Base-by-base conservation (phyloP, 2,113 vertebrate species). In the Chaetura pelagica region DNA sequence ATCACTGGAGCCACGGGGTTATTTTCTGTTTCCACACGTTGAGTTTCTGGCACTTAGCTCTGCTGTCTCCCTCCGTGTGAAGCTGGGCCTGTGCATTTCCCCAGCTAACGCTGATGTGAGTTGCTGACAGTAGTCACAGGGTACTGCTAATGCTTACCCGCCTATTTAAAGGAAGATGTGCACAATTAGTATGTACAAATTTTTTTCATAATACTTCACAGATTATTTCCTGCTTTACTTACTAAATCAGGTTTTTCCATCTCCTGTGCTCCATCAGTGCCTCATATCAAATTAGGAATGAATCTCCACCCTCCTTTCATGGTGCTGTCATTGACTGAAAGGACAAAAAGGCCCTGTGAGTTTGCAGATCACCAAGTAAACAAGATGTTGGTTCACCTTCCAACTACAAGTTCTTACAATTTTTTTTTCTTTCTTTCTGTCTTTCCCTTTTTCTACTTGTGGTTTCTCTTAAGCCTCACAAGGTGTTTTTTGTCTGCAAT, bases 201-300 rank as follows among this genome's bases (percentile, higher is more conserved):
- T 74, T 78, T 44, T n/a, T 78, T 79, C 0, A 0, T 40, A 52
- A n/a, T 63, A 34, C 27, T 67, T 85, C 48, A 68, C 0, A 15
- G 42, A 51, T 88, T 88, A 59, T 90, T 93, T 93, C 64, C 86
- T 90, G 52, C 91, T 87, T 86, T 74, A 23, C 55, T 77, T 62
- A 42, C 64, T 55, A 29, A 27, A 23, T 87, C 62, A 49, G 80
- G 69, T 78, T 71, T 93, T 80, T 46, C 48, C 44, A 1, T 49
- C 20, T 91, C 24, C 46, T 0, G 0, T 67, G 42, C 51, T 89
- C 59, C 34, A 16, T 34, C 67, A 38, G 6, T 51, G 82, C 51
- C 23, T 67, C 5, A 0, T 82, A 73, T 55, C 49, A 29, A 15
- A 10, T 49, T 34, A 55, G 67, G 78, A 61, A 52, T 62, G 34